A percentile compares a stretch with the other conserved stretches of the same genome.
Evolutionary conservation across 2,113 vertebrate genomes (phyloP).

Genomic region (Muscicapa adusta): DNA sequence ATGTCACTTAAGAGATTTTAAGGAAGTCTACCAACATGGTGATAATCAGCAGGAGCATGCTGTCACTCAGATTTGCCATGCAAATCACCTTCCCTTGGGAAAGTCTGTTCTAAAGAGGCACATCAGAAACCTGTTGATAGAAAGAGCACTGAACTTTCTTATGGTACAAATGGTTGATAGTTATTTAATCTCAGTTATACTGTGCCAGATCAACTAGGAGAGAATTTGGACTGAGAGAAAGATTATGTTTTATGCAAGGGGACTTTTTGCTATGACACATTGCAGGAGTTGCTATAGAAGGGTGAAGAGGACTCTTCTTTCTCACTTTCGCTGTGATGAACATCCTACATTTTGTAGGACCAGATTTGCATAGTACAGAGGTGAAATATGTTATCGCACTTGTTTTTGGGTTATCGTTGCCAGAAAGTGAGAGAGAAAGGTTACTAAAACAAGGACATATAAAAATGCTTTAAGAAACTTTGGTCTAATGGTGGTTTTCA

Average conservation of each 20-base stretch:
- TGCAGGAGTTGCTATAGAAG: background rate
- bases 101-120: background rate
- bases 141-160: background rate
- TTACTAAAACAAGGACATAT: too few species aligned
- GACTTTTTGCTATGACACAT: background rate
- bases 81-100: background rate
- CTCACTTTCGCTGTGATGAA: background rate
- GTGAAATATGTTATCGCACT: background rate
- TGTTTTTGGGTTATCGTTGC: background rate
- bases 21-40: background rate
- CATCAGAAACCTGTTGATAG: background rate
- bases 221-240: background rate
- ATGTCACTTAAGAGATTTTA: background rate
- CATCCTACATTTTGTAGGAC: background rate
- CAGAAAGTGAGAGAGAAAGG: background rate
- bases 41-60: background rate
- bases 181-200: background rate
- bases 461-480: too few species aligned
- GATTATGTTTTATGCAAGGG: background rate
- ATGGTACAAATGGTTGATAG: background rate
- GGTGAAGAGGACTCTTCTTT: background rate
- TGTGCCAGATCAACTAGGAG: background rate
- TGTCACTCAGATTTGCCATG: background rate
- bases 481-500: too few species aligned
- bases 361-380: background rate